Conservation (phyloP, 1,140 invertebrate genomes). For the Ips nitidus region DNA sequence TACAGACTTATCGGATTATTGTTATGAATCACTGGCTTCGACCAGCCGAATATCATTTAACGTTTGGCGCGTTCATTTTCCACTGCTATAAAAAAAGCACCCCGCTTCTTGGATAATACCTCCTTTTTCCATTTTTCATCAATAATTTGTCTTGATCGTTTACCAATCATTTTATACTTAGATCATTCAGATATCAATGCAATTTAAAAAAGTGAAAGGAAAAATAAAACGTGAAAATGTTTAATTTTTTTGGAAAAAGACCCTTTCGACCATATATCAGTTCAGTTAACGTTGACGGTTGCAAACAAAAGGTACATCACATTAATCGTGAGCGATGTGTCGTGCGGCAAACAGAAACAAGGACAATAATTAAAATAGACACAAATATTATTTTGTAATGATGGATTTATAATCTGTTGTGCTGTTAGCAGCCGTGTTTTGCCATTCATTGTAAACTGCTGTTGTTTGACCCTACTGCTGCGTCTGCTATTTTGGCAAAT, state of each 20-base stretch:
- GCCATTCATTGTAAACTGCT: slow-evolving; percentile 36
- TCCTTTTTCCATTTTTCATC: slow-evolving; percentile 27
- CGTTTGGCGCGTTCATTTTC: slow-evolving; percentile 29
- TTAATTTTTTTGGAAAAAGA: neutral
- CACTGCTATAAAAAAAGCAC: slow-evolving; percentile 19
- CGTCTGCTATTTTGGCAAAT: slow-evolving; percentile 35
- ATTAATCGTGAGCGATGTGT: slow-evolving; percentile 24
- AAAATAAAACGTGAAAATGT: too few relatives aligned
- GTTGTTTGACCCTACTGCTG: slow-evolving; percentile 31
- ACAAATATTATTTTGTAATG: slow-evolving; percentile 37
- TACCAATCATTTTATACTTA: slow-evolving; percentile 24
- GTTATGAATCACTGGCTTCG: slow-evolving; percentile 34
- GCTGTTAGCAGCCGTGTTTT: slow-evolving; percentile 34
- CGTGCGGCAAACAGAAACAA: slow-evolving; percentile 34
- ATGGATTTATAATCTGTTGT: slow-evolving; percentile 38
- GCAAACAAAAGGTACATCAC: slow-evolving; percentile 32
- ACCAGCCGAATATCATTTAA: slow-evolving; percentile 24
- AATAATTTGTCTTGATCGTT: slow-evolving; percentile 29
- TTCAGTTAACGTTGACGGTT: slow-evolving; percentile 12
- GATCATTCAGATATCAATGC: too few relatives aligned
- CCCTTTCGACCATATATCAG: slow-evolving; percentile 8
- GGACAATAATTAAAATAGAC: slow-evolving; percentile 36
- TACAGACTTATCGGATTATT: slow-evolving; percentile 29
- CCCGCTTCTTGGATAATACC: slow-evolving; percentile 21
- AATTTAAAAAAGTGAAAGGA: too few relatives aligned